Conservation (phyloP, 2,797 vertebrate genomes). For the Cirrhinus molitorella region DNA sequence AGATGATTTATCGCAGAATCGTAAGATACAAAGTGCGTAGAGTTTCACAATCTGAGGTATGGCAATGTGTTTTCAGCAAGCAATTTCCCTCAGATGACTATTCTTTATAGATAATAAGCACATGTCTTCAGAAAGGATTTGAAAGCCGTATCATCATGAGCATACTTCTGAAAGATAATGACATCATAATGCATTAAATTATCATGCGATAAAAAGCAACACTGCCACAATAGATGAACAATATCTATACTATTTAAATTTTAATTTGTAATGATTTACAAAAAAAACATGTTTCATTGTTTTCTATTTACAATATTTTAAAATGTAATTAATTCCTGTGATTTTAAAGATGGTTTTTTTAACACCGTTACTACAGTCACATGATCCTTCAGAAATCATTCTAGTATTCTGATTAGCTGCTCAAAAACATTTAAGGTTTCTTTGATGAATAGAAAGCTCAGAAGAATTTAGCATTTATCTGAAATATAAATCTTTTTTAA, state of each 20-base stretch:
- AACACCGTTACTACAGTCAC: too few relatives aligned
- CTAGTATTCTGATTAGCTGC: too few relatives aligned
- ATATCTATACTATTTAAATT: neutral
- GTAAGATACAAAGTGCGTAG: slow-evolving; percentile 62
- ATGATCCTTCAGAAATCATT: too few relatives aligned
- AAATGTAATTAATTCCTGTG: too few relatives aligned
- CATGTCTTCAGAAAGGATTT: slow-evolving; percentile 72
- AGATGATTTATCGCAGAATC: slow-evolving; percentile 75
- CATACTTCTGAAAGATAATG: slow-evolving; percentile 52
- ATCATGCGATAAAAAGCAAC: slow-evolving; percentile 41
- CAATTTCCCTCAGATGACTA: slow-evolving; percentile 65
- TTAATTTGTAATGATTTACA: neutral
- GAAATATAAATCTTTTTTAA: too few relatives aligned
- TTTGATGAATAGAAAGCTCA: too few relatives aligned
- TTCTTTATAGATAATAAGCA: slow-evolving; percentile 73
- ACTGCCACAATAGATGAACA: slow-evolving; percentile 17
- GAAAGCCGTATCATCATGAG: slow-evolving; percentile 60
- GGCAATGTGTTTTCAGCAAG: slow-evolving; percentile 68
- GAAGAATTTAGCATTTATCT: too few relatives aligned
- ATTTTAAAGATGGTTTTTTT: too few relatives aligned
- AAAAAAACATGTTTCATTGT: neutral
- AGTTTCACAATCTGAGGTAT: slow-evolving; percentile 54
- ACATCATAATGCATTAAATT: slow-evolving; percentile 50
- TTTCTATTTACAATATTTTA: too few relatives aligned
- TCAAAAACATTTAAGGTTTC: too few relatives aligned